Conservation (phyloP, 2,113 vertebrate genomes). For the Sphaerodactylus townsendi region DNA sequence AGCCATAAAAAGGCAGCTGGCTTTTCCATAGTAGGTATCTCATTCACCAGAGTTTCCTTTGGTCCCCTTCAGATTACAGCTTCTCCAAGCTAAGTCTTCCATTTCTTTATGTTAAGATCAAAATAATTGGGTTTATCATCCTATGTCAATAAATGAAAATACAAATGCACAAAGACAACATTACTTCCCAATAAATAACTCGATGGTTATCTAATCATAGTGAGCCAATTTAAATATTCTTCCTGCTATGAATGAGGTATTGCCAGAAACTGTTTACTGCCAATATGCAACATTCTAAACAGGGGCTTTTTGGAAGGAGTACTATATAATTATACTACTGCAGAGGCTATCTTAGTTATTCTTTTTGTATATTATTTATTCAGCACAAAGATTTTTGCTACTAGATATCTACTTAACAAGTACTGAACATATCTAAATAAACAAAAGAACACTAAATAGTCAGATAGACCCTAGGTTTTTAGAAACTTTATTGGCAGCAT, state of each 20-base stretch:
- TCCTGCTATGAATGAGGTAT: not conserved
- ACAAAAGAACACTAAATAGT: conserved; percentile 64
- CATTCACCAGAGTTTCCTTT: not conserved
- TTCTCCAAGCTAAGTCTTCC: not conserved
- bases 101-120: not conserved
- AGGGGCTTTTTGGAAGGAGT: conserved; percentile 18
- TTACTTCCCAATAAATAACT: not conserved
- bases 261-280: not conserved
- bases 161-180: not conserved
- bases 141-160: not conserved
- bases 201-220: not conserved
- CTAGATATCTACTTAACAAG: conserved; percentile 57
- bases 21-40: not conserved
- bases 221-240: not conserved
- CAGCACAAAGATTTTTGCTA: conserved; percentile 42
- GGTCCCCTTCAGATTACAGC: not conserved
- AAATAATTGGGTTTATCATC: not conserved
- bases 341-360: conserved; percentile 38
- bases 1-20: not conserved
- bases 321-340: conserved; percentile 26
- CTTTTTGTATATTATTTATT: conserved; percentile 46
- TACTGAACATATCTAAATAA: conserved; percentile 39
- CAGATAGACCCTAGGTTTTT: conserved; percentile 55
- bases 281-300: conserved; percentile 10
- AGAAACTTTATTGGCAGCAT: conserved; percentile 62